A percentile compares a stretch with the other conserved stretches of the same genome.
These are phyloP conservation scores for Papilio xuthus DNA, from an alignment of 1,140 invertebrate genomes.

Conservation along the genomic window DNA sequence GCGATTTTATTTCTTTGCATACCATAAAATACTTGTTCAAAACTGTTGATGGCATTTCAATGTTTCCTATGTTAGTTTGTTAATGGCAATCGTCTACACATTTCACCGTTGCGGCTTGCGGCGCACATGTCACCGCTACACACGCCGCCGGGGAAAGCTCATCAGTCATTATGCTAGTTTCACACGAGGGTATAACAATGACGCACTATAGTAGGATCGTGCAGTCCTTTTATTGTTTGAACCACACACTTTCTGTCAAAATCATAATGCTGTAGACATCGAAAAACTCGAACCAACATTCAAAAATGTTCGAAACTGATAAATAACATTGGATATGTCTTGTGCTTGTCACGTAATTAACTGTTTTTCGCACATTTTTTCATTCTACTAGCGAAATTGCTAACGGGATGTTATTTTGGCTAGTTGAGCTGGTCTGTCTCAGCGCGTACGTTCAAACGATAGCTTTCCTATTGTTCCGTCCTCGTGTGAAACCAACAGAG, in stretches of 20 bases:
- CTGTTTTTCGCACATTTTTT: no score
- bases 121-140: slow-evolving; percentile 42
- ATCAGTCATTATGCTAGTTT: slow-evolving; percentile 47
- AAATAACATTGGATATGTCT: neutral
- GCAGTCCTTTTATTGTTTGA: neutral
- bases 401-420: no score
- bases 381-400: no score
- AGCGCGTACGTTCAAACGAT: neutral
- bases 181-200: neutral
- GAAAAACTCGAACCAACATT: neutral
- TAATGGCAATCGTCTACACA: slow-evolving; percentile 54
- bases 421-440: neutral
- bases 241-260: no score
- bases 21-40: neutral
- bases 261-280: no score
- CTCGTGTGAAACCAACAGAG: neutral
- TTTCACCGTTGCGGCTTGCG: slow-evolving; percentile 51
- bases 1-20: neutral
- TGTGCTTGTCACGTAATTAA: neutral
- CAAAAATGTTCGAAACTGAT: no score
- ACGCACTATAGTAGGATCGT: neutral
- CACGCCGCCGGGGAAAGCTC: slow-evolving; percentile 46
- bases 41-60: slow-evolving; percentile 21
- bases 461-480: neutral
- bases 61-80: slow-evolving; percentile 34